Percentiles rank a stretch among this genome's conserved stretches.
Conservation (phyloP, 2,888 invertebrate species). For the Acleris emargana region DNA sequence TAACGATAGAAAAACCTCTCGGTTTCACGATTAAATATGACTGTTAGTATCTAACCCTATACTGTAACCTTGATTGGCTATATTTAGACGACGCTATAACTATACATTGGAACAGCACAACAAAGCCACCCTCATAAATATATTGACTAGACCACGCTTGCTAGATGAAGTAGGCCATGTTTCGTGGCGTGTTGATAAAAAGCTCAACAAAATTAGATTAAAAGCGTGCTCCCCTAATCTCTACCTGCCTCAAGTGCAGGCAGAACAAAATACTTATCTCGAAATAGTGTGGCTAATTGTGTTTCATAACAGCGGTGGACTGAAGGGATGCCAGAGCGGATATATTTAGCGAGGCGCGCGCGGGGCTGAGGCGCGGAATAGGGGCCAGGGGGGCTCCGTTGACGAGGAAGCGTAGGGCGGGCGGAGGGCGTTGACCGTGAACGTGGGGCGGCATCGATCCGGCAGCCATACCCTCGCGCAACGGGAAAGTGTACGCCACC, state of each 20-base stretch:
- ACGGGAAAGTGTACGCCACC: conserved; percentile 67
- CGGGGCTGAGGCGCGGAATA: conserved; percentile 35
- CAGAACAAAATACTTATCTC: conserved; percentile 58
- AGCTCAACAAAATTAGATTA: conserved; percentile 29
- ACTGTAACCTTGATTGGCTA: no score
- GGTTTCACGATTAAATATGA: no score
- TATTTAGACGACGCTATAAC: no score
- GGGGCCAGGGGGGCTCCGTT: conserved; percentile 52
- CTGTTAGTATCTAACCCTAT: no score
- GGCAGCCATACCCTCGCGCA: conserved; percentile 81
- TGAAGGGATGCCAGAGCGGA: conserved; percentile 69
- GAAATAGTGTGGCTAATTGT: conserved; percentile 78
- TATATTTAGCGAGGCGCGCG: conserved; percentile 67
- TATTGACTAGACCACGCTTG: background rate
- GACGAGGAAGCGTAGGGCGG: conserved; percentile 83
- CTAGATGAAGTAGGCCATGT: conserved; percentile 28
- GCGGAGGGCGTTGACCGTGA: conserved; percentile 84
- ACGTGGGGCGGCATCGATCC: conserved; percentile 81
- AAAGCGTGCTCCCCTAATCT: conserved; percentile 28
- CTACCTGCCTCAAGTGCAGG: conserved; percentile 30
- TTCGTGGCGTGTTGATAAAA: conserved; percentile 25
- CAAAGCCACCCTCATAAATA: no score
- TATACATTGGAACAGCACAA: no score
- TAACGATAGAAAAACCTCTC: no score
- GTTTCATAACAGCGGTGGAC: conserved; percentile 72